Evolutionary conservation across 2,113 vertebrate genomes (phyloP), one percentile per base, ranked within the genome.

Genomic region (Notiomystis cincta): DNA sequence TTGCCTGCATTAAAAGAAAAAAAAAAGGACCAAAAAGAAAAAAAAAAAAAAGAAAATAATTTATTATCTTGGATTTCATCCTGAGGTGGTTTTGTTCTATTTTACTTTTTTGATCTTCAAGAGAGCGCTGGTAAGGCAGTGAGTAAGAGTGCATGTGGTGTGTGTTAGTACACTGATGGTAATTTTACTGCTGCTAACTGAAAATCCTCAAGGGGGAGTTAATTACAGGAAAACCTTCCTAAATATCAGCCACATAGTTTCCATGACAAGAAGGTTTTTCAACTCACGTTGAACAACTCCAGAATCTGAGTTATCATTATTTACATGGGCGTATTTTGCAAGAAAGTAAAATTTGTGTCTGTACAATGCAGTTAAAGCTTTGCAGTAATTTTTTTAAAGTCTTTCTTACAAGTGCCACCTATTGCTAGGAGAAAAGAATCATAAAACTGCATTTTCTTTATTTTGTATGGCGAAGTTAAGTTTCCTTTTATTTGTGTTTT

Each of bases 211-310:
- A 97, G 99, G 98, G 99, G 98, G 98, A 99, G 98, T 99, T 99
- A 99, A 99, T 99, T 99, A 99, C 99, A 99, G 99, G 99, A 99
- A 99, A 98, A 98, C 98, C 99, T 98, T 99, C 99, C 99, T 98
- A 99, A 99, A 99, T 99, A 99, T 99, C 99, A 99, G 98, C 98
- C 97, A 98, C 99, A 99, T 99, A 99, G 98, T 99, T 99, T 99
- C 98, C 98, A 97, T 98, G 98, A 99, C 98, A 99, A 98, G 98
- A 98, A 97, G 97, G 98, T 98, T 99, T 99, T 99, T 99, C 98
- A 98, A 61, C 97, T 98, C 97, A 96, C 83, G 23, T 97, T 98
- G 98, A 98, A 98, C 97, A 93, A 95, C 97, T 98, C 98, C 98
- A 98, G 97, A 98, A 98, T 98, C 90, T 66, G 54, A 96, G 89